These are phyloP conservation scores for Dilophus febrilis DNA, from an alignment of 2,888 invertebrate genomes.

Conservation along the genomic window DNA sequence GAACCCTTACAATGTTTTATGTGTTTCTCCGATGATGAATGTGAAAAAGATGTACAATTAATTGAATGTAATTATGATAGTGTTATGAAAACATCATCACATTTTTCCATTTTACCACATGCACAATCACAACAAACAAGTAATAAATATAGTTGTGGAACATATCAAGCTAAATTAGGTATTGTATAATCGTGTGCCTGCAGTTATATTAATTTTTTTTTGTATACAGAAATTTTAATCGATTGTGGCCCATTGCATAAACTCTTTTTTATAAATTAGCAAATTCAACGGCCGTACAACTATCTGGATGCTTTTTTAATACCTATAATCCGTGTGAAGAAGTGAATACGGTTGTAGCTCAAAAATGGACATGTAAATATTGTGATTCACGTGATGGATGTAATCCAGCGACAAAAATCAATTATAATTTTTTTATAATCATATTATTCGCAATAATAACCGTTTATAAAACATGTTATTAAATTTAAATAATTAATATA, in stretches of 20 bases:
- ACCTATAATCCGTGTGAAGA: conserved; percentile 3
- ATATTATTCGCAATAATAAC: background rate
- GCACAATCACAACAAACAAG: background rate
- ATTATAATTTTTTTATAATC: background rate
- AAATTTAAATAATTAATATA: too few species aligned
- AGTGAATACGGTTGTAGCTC: background rate
- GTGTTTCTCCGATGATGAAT: background rate
- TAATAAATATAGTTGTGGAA: background rate
- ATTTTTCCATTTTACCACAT: background rate
- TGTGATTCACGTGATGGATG: conserved; percentile 1
- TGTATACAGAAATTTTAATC: background rate
- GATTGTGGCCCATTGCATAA: background rate
- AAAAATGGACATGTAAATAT: conserved; percentile 2
- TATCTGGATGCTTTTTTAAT: background rate
- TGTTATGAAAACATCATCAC: background rate
- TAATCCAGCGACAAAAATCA: conserved; percentile 1
- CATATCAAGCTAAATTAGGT: conserved; percentile 1
- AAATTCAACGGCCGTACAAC: background rate
- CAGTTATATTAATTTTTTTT: background rate
- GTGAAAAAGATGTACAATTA: background rate
- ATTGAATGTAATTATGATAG: background rate
- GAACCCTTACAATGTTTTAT: background rate
- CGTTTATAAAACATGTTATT: too few species aligned
- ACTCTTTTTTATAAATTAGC: background rate
- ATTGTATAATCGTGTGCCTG: too few species aligned